Percentiles rank a stretch among this genome's conserved stretches.
phyloP scores from a whole-genome alignment of 2,113 vertebrate species.

The Todiramphus saurophagus region DNA sequence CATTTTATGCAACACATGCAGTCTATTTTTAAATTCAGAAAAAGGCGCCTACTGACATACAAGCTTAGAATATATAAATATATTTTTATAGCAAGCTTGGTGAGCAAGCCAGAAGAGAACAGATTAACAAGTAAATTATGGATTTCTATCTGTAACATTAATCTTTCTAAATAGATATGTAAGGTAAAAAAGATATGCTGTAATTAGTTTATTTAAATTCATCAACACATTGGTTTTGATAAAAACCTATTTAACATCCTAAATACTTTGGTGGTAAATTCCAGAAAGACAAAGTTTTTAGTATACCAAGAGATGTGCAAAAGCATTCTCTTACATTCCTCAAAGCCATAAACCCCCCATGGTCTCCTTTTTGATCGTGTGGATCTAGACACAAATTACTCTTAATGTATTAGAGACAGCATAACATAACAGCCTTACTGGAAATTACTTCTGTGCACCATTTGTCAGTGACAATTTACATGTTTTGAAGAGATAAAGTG shows the following conservation, averaged over 20 bases:
- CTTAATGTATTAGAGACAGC: not conserved
- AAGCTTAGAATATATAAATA: constrained; percentile 55
- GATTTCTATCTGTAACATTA: constrained; percentile 53
- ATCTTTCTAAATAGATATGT: constrained; percentile 3
- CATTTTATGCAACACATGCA: constrained; percentile 54
- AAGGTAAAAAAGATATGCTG: not conserved
- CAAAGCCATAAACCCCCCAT: not conserved
- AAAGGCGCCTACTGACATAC: constrained; percentile 41
- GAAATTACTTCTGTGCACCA: not conserved
- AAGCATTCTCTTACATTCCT: not conserved
- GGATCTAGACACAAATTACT: constrained; percentile 25
- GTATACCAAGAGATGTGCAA: not conserved
- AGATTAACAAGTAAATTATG: constrained; percentile 59
- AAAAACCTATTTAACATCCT: constrained; percentile 14
- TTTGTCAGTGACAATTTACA: not conserved
- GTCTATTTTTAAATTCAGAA: constrained; percentile 65
- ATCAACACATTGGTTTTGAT: constrained; percentile 37
- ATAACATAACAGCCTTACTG: not conserved
- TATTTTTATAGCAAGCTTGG: constrained; percentile 37
- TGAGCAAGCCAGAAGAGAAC: constrained; percentile 21
- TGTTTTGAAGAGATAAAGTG: not conserved
- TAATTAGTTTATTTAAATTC: constrained; percentile 66
- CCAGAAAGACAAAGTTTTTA: constrained; percentile 18
- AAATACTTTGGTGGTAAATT: not conserved
- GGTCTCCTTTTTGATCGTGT: not conserved